Evolutionary conservation across 1,140 invertebrate species (phyloP).

Genomic region (Calliopsis andreniformis): DNA sequence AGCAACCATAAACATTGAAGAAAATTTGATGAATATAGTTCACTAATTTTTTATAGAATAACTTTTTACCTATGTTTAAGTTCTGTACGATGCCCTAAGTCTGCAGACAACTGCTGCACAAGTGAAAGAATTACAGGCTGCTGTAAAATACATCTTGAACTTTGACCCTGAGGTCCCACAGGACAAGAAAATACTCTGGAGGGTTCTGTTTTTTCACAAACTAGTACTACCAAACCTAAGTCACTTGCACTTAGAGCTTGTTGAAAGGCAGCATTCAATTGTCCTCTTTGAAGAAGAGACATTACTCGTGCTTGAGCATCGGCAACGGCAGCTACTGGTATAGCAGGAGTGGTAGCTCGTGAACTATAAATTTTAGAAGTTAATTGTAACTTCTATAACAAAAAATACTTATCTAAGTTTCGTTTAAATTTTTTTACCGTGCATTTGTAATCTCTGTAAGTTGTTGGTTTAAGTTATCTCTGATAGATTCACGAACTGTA

Average conservation of each 20-base stretch:
- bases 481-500: slow-evolving; percentile 74
- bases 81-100: slow-evolving; percentile 92
- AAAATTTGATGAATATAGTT: neutral
- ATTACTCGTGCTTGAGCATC: slow-evolving; percentile 86
- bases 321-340: slow-evolving; percentile 71
- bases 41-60: neutral
- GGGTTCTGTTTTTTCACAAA: slow-evolving; percentile 91
- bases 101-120: slow-evolving; percentile 95
- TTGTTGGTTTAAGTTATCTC: slow-evolving; percentile 78
- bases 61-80: slow-evolving; percentile 90
- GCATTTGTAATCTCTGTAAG: slow-evolving; percentile 75
- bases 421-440: slow-evolving; percentile 61
- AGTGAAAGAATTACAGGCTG: slow-evolving; percentile 95
- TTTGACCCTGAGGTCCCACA: slow-evolving; percentile 76
- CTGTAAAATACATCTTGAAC: slow-evolving; percentile 79
- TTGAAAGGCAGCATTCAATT: slow-evolving; percentile 93
- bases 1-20: neutral
- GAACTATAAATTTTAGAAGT: slow-evolving; percentile 77
- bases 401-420: neutral
- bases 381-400: neutral
- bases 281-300: slow-evolving; percentile 87
- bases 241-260: slow-evolving; percentile 93
- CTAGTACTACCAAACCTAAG: slow-evolving; percentile 90
- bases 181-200: slow-evolving; percentile 89
- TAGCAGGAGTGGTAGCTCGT: slow-evolving; percentile 81